These are phyloP conservation scores for Alfaro cultratus DNA, from an alignment of 2,797 vertebrate species.

Conservation along the genomic window DNA sequence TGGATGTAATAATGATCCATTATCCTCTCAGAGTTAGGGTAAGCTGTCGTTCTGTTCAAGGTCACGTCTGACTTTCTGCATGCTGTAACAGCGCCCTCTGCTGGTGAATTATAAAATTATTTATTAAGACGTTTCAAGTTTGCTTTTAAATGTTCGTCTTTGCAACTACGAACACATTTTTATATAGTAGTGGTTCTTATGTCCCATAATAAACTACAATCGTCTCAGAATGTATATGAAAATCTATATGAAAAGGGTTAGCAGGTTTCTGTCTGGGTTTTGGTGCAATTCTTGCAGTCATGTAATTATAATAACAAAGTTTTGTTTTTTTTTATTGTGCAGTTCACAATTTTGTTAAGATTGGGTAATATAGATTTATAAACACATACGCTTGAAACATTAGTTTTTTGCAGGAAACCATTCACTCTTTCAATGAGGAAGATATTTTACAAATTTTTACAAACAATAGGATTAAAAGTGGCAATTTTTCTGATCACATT, in stretches of 20 bases:
- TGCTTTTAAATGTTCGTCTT: background rate
- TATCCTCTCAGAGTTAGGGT: background rate
- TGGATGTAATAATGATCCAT: background rate
- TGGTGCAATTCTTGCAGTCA: background rate
- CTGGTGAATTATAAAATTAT: conserved; percentile 32
- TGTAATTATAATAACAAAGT: background rate
- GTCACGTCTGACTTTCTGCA: background rate
- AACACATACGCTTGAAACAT: background rate
- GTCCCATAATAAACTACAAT: background rate
- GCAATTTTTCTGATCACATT: background rate
- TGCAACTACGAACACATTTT: background rate
- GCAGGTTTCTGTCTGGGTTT: background rate
- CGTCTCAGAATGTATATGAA: background rate
- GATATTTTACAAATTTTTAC: background rate
- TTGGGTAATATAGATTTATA: background rate
- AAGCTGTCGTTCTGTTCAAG: background rate
- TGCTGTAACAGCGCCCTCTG: conserved; percentile 52
- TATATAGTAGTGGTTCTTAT: background rate
- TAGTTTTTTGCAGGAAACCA: background rate
- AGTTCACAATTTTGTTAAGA: background rate
- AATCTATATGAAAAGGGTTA: background rate
- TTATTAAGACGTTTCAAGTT: rapidly evolving
- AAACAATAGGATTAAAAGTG: background rate
- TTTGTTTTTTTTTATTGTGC: background rate
- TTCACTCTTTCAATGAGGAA: background rate